Evolutionary conservation across 2,888 invertebrate genomes (phyloP).

Genomic region (Chrysina gloriosa): DNA sequence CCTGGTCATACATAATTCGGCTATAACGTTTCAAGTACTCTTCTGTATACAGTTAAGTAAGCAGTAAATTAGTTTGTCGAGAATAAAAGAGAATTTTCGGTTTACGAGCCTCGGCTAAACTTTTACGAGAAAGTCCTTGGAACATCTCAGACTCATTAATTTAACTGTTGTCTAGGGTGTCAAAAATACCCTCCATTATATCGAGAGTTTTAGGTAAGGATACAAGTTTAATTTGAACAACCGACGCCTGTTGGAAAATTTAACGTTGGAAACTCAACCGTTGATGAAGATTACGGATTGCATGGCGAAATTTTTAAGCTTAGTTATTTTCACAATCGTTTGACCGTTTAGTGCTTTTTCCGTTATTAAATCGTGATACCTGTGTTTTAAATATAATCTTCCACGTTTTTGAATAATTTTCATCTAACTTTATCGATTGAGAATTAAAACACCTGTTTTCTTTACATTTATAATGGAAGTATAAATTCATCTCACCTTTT

Average conservation of each 20-base stretch:
- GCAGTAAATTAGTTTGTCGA: constrained; percentile 14
- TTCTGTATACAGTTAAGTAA: constrained; percentile 1
- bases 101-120: constrained; percentile 11
- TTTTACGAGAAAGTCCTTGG: constrained; percentile 3
- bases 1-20: background rate
- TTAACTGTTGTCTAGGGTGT: background rate
- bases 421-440: too few species aligned
- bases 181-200: constrained; percentile 3
- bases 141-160: constrained; percentile 1
- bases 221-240: background rate
- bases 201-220: background rate
- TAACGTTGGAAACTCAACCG: background rate
- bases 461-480: too few species aligned
- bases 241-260: background rate
- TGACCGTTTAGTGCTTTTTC: too few species aligned
- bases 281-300: background rate
- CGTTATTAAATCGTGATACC: too few species aligned
- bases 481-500: too few species aligned
- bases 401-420: too few species aligned
- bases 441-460: too few species aligned
- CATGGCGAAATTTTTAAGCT: background rate
- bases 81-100: background rate
- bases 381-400: too few species aligned
- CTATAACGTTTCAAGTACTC: background rate
- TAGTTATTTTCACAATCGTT: background rate